A percentile compares a stretch with the other conserved stretches of the same genome.
Conservation (phyloP, 2,113 vertebrate genomes). For the Neotragus moschatus region DNA sequence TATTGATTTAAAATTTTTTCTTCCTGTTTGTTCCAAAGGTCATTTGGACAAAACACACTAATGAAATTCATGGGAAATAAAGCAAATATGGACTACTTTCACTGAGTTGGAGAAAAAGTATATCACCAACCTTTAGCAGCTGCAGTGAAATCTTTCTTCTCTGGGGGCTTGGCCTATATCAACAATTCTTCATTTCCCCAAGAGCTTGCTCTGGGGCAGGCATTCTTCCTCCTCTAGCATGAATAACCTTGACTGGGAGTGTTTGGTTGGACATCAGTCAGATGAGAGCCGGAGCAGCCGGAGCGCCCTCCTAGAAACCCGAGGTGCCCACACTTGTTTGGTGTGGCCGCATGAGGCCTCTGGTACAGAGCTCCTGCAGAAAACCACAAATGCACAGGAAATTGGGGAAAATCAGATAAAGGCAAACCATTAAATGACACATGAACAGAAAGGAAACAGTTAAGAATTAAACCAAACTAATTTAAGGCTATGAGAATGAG, state of each 20-base stretch:
- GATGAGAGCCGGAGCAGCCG: neutral
- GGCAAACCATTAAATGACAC: conserved; percentile 50
- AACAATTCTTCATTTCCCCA: conserved; percentile 26
- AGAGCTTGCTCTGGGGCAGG: neutral
- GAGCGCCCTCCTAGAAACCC: neutral
- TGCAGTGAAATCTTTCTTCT: conserved; percentile 16
- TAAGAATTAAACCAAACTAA: conserved; percentile 74
- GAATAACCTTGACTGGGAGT: neutral
- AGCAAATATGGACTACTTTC: neutral
- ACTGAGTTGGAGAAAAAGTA: neutral
- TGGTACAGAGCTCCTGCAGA: conserved; percentile 32
- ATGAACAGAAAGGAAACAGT: conserved; percentile 66
- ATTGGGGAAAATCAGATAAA: conserved; percentile 71
- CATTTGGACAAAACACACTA: neutral
- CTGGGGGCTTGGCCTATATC: neutral
- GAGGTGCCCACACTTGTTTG: neutral
- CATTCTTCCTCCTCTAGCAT: conserved; percentile 3
- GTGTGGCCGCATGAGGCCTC: neutral
- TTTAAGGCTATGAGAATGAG: conserved; percentile 48
- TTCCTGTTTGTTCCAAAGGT: conserved; percentile 24
- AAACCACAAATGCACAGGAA: conserved; percentile 71
- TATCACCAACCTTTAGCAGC: conserved; percentile 52
- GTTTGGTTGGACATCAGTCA: neutral
- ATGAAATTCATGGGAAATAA: conserved; percentile 14
- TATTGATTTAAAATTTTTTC: neutral